phyloP scores from a whole-genome alignment of 2,113 vertebrate genomes.

The Piaya cayana region DNA sequence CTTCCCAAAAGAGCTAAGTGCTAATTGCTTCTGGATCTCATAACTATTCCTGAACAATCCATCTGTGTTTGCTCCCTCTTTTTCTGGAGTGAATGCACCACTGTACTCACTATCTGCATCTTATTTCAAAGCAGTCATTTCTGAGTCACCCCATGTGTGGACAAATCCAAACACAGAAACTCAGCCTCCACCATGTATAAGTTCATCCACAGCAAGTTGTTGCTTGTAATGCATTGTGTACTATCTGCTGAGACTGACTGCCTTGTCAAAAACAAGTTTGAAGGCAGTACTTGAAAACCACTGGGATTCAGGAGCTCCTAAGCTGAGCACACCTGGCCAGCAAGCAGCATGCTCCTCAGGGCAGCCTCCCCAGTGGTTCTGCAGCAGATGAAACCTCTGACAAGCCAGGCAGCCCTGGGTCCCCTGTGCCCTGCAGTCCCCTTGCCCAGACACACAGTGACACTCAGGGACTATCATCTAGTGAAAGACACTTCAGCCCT shows the following conservation, averaged over 20 bases:
- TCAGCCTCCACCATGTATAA: neutral
- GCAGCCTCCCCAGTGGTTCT: rapidly evolving
- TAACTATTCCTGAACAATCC: neutral
- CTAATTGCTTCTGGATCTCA: neutral
- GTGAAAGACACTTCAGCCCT: neutral
- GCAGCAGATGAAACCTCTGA: neutral
- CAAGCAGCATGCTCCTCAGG: rapidly evolving
- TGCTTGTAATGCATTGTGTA: neutral
- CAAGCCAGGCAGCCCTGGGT: neutral
- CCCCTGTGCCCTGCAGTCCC: neutral
- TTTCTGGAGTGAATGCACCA: neutral
- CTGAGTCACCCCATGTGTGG: neutral
- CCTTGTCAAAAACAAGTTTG: neutral
- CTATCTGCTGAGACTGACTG: neutral
- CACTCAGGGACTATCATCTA: too few relatives aligned
- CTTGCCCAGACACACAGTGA: rapidly evolving
- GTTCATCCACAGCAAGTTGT: neutral
- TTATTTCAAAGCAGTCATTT: neutral
- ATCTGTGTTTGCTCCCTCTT: neutral
- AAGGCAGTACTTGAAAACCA: neutral
- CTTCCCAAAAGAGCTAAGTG: neutral
- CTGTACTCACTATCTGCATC: rapidly evolving
- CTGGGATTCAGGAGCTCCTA: neutral
- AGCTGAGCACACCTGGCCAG: neutral
- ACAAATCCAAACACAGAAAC: neutral